Base-by-base conservation (phyloP, 2,888 invertebrate species). In the Drosophila neotestacea region DNA sequence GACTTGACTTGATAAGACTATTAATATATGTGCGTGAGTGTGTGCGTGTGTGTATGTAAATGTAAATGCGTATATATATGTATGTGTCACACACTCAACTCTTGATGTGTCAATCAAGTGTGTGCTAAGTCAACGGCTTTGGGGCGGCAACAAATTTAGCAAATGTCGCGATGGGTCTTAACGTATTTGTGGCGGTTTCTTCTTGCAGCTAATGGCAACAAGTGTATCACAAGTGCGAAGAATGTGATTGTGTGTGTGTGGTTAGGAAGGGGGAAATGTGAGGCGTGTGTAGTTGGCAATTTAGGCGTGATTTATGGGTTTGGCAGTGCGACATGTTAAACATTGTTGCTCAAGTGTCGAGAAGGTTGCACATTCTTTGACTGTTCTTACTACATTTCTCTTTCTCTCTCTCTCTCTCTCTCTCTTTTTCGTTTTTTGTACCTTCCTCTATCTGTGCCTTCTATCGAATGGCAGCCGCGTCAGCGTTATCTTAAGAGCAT, bases 401-500 rank as follows among this genome's bases (percentile, higher is more conserved):
- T 11, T 16, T n/a, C 34, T 9, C 34, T 6, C 28, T 6, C 22
- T 11, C 4, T 30, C 36, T 9, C 2, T 11, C 41, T 47, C 16
- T 4, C 13, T 13, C 32, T 16, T 10, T 16, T 7, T 32, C 27
- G 9, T 22, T 16, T n/a, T 16, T 9, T 32, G n/a, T 46, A 22
- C 13, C 28, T n/a, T 7, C 13, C 22, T 13, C 7, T 0, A 28
- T 5, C n/a, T 4, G 6, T 6, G 1, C 3, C 28, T 28, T 10
- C 13, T 30, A 16, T 28, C 28, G 41, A 30, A 11, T 32, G 41
- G 44, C 39, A 50, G 13, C 2, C 46, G 32, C 10, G 11, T n/a
- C 42, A 34, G 38, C 58, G 48, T 77, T 87, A 85, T 85, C 84
- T 85, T 70, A 85, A 85, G 62, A 85, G 84, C 84, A 85, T 87